Percentiles rank a stretch among this genome's conserved stretches.
phyloP scores from a whole-genome alignment of 2,888 invertebrate species.

The Drosophila paracracens region DNA sequence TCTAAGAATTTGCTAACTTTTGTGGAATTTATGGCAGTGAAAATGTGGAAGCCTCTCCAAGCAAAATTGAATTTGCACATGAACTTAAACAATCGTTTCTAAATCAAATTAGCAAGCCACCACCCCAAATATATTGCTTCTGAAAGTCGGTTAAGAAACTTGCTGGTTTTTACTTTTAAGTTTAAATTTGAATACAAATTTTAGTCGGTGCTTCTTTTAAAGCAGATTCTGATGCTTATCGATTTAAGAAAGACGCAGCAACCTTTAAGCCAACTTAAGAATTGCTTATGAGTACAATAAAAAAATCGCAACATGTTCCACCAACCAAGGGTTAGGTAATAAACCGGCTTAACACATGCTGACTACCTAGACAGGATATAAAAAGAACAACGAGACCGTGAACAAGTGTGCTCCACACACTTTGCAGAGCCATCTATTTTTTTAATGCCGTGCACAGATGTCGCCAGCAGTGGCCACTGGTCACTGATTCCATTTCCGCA shows the following conservation, averaged over 20 bases:
- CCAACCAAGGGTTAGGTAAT: background rate
- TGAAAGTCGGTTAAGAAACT: background rate
- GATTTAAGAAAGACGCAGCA: background rate
- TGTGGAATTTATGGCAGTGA: background rate
- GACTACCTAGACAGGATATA: conserved; percentile 2
- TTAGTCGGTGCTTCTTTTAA: too few relatives aligned
- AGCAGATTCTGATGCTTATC: background rate
- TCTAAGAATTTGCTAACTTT: background rate
- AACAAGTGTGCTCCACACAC: conserved; percentile 32
- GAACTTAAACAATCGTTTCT: background rate
- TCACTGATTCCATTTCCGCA: conserved; percentile 30
- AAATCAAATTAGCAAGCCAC: background rate
- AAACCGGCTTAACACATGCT: conserved; percentile 1
- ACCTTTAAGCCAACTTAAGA: background rate
- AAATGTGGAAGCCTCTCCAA: background rate
- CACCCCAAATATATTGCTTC: background rate
- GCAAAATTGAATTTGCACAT: too few relatives aligned
- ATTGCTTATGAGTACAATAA: background rate
- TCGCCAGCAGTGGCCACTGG: conserved; percentile 29
- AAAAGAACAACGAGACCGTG: conserved; percentile 35
- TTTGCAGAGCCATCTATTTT: conserved; percentile 32
- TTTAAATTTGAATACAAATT: background rate
- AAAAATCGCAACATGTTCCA: conserved; percentile 1
- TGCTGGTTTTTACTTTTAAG: background rate
- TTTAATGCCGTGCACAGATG: conserved; percentile 43